phyloP scores from a whole-genome alignment of 2,113 vertebrate species.

The Anas platyrhynchos region DNA sequence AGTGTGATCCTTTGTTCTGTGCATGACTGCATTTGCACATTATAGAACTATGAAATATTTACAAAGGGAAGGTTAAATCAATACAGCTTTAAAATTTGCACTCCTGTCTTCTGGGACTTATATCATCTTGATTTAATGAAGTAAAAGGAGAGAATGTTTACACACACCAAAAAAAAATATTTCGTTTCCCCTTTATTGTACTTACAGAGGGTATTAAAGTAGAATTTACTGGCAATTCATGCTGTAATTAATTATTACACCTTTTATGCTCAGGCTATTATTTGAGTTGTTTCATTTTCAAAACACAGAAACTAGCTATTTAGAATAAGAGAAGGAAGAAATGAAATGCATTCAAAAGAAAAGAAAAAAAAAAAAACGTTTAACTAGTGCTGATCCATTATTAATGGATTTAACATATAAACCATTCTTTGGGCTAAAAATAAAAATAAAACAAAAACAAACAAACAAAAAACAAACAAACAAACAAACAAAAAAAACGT shows the following conservation, averaged over 20 bases:
- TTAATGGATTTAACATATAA: background rate
- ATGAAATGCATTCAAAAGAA: background rate
- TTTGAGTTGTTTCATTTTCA: constrained; percentile 42
- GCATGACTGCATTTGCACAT: constrained; percentile 64
- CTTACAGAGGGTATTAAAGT: constrained; percentile 51
- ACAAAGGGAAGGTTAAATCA: constrained; percentile 81
- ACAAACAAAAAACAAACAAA: no score
- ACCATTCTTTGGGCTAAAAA: background rate
- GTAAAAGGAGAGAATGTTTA: constrained; percentile 73
- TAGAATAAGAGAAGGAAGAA: constrained; percentile 1
- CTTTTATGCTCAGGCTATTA: constrained; percentile 46
- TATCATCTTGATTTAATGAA: constrained; percentile 81
- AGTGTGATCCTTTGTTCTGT: constrained; percentile 66
- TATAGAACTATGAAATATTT: constrained; percentile 79
- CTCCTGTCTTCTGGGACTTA: constrained; percentile 72
- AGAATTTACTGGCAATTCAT: constrained; percentile 59
- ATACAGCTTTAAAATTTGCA: constrained; percentile 79
- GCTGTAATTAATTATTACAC: constrained; percentile 70
- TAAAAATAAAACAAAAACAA: background rate
- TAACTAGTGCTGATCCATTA: background rate
- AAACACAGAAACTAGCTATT: constrained; percentile 38
- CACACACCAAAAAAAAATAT: constrained; percentile 57
- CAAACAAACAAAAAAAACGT: no score
- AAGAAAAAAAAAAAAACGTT: background rate
- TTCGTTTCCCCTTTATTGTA: constrained; percentile 55